Conservation (phyloP, 2,797 vertebrate genomes). For the Dicrostonyx torquatus region DNA sequence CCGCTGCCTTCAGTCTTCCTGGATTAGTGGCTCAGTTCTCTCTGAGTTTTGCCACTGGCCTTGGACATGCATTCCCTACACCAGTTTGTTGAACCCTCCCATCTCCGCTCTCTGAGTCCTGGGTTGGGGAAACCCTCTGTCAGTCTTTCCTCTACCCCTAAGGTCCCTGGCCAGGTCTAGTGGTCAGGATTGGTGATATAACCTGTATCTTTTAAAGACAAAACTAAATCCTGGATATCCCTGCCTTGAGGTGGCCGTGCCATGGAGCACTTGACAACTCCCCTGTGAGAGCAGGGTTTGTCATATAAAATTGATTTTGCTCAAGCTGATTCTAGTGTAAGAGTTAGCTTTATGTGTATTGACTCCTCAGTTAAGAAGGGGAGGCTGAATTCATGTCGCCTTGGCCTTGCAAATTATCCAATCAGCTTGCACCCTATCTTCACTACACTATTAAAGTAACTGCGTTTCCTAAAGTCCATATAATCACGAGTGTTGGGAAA, state of each 20-base stretch:
- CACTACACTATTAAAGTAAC: neutral
- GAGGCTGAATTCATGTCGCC: neutral
- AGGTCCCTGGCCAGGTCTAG: too few relatives aligned
- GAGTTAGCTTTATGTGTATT: neutral
- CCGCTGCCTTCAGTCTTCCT: neutral
- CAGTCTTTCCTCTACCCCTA: neutral
- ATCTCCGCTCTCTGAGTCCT: neutral
- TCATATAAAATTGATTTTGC: neutral
- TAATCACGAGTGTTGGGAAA: rapidly evolving
- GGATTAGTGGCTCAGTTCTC: neutral
- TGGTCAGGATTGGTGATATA: neutral
- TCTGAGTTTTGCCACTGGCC: neutral
- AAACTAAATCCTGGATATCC: neutral
- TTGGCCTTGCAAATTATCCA: neutral
- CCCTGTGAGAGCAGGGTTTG: too few relatives aligned
- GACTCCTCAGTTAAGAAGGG: neutral
- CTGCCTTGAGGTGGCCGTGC: neutral
- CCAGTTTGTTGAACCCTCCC: neutral
- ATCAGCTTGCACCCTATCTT: neutral
- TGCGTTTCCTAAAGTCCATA: neutral
- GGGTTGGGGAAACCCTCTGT: rapidly evolving
- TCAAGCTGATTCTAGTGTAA: neutral
- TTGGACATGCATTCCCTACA: neutral
- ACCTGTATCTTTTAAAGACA: neutral
- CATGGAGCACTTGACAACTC: neutral